Evolutionary conservation across 30 jellyfish, hydroid and myxozoan species (phyloP), one percentile per base, ranked within the genome.

Genomic region (Phacellophora camtschatica): DNA sequence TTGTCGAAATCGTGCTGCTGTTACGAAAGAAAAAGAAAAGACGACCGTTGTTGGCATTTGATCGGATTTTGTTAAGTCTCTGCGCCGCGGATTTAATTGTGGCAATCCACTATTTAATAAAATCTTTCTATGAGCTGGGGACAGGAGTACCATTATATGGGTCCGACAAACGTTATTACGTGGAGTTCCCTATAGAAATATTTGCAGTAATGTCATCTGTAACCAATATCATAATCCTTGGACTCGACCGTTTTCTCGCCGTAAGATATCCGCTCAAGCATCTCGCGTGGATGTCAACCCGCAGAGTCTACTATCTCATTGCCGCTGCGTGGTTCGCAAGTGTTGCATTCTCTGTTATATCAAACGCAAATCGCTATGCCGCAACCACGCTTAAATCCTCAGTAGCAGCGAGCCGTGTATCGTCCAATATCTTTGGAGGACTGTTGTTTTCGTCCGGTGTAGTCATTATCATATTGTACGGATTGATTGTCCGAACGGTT

Each of bases 261-360:
- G 88, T 76, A 10, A 42, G 18, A 24, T 76, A 76, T 51, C 88
- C 88, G 25, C 45, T 76, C n/a, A 33, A 55, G 43, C 88, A 76
- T 55, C 48, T 22, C 22, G 65, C 29, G 25, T 76, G 88, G 88
- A 76, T 76, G 71, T 35, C 88, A 16, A 36, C n/a, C 3, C 76
- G 66, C 31, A 58, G 20, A 57, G 29, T 76, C 28, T 30, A 41
- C 53, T 10, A 31, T 15, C 31, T 58, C 31, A 76, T 76, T 25
- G 88, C 71, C 22, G 58, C 36, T 35, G 79, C 88, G 5, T 76
- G 88, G 88, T 11, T 76, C 28, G 61, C 55, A 1, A 61, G 88
- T 28, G 22, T 76, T 29, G 58, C 77, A 15, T 31, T 76, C 9
- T 45, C 88, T 15, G 54, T 76, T 0, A 2, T 76, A 12, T 57